These are phyloP conservation scores for Spinus pinus DNA, from an alignment of 2,797 vertebrate genomes.

Conservation along the genomic window DNA sequence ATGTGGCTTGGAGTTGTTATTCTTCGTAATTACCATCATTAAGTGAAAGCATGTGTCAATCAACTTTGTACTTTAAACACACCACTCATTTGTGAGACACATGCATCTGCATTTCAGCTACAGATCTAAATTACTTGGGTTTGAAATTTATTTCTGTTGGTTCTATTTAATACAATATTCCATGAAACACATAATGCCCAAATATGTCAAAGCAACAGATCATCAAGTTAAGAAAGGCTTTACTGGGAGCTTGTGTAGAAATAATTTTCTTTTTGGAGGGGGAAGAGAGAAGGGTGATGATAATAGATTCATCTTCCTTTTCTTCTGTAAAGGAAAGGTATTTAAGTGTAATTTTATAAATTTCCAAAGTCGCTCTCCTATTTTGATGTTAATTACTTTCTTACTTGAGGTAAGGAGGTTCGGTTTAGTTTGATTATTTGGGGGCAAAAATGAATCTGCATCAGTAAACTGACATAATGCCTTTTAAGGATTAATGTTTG, in stretches of 20 bases:
- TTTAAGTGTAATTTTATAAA: background rate
- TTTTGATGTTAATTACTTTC: background rate
- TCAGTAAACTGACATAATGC: background rate
- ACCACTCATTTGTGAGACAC: conserved; percentile 72
- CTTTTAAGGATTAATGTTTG: background rate
- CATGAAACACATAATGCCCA: background rate
- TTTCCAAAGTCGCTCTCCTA: background rate
- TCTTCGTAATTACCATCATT: conserved; percentile 98
- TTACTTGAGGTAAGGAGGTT: background rate
- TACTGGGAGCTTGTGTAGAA: background rate
- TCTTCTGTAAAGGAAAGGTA: background rate
- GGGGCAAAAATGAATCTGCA: background rate
- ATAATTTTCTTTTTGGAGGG: background rate
- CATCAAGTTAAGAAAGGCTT: background rate
- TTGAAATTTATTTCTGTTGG: background rate
- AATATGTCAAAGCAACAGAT: background rate
- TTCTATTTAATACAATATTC: conserved; percentile 5
- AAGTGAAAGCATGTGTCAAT: conserved; percentile 97
- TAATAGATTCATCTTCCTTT: background rate
- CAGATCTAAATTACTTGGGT: conserved; percentile 21
- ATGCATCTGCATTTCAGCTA: conserved; percentile 63
- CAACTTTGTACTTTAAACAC: conserved; percentile 86
- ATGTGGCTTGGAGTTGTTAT: conserved; percentile 93
- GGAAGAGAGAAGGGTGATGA: background rate
- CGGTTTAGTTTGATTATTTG: background rate